A percentile compares a stretch with the other conserved stretches of the same genome.
Evolutionary conservation across 2,888 invertebrate genomes (phyloP).

Genomic region (Parasteatoda lunata): DNA sequence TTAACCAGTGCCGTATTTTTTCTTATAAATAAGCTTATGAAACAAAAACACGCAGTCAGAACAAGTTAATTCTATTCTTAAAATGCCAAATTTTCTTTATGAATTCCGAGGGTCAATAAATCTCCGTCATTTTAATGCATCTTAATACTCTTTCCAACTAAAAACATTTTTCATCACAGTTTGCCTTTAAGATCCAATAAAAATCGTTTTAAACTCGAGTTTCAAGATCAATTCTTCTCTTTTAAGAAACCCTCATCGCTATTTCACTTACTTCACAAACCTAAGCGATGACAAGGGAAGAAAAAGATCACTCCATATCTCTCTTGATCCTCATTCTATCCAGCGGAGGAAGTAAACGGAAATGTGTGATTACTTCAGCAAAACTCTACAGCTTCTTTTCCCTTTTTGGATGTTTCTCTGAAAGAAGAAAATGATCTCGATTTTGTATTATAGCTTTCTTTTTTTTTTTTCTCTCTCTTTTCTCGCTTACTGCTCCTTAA

Average conservation of each 20-base stretch:
- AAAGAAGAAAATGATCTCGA: conserved; percentile 46
- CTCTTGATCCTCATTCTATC: conserved; percentile 32
- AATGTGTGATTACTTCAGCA: conserved; percentile 50
- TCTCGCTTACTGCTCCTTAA: conserved; percentile 34
- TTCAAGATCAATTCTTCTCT: neutral
- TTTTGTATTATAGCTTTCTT: neutral
- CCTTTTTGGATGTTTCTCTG: neutral
- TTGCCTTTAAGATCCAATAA: no score
- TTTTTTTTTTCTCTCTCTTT: conserved; percentile 16
- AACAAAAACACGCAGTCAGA: no score
- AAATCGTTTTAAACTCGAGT: neutral
- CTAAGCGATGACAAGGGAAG: conserved; percentile 25
- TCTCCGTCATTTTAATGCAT: no score
- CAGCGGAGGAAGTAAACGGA: conserved; percentile 30
- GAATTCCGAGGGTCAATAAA: no score
- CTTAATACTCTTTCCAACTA: no score
- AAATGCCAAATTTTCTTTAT: no score
- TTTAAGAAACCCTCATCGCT: neutral
- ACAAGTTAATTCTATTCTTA: no score
- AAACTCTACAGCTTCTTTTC: conserved; percentile 8
- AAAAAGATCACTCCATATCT: conserved; percentile 40
- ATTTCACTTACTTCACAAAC: neutral
- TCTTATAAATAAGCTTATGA: no score
- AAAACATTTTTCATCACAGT: no score
- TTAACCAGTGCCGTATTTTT: no score